Conservation (phyloP, 1,140 invertebrate species). For the Pseudachorutes palmiensis region DNA sequence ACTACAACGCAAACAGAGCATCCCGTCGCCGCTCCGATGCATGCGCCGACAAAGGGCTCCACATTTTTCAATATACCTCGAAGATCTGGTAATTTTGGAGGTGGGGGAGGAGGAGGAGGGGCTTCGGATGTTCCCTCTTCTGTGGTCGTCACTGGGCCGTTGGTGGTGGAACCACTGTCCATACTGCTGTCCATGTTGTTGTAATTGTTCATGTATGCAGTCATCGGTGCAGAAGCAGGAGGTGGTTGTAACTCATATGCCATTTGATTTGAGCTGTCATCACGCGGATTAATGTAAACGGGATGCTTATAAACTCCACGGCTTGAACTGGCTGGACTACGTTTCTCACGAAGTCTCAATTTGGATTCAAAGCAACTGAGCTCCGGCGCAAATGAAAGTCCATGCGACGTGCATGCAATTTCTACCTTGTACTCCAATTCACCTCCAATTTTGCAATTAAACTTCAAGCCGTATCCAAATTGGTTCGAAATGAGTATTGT, state of each 20-base stretch:
- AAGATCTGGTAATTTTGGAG: slow-evolving; percentile 32
- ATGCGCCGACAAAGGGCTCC: slow-evolving; percentile 36
- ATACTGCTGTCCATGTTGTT: slow-evolving; percentile 5
- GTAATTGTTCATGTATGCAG: too few species aligned
- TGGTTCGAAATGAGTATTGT: slow-evolving; percentile 34
- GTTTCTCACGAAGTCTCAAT: background rate
- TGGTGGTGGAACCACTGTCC: too few species aligned
- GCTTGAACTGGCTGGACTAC: background rate
- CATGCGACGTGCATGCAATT: slow-evolving; percentile 32
- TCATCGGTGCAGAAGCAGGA: background rate
- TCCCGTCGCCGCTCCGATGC: slow-evolving; percentile 33
- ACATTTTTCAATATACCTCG: slow-evolving; percentile 34
- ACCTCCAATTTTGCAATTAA: slow-evolving; percentile 21
- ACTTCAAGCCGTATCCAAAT: slow-evolving; percentile 34
- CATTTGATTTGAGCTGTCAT: background rate
- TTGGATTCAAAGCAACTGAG: slow-evolving; percentile 29
- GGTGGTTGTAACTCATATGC: background rate
- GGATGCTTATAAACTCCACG: too few species aligned
- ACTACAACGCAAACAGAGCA: slow-evolving; percentile 35
- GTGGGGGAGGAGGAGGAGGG: slow-evolving; percentile 7
- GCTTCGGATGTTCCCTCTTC: slow-evolving; percentile 21
- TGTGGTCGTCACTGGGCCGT: slow-evolving; percentile 13
- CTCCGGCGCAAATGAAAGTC: slow-evolving; percentile 12
- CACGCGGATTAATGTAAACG: background rate
- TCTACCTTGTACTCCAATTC: slow-evolving; percentile 8